A percentile compares a stretch with the other conserved stretches of the same genome.
Evolutionary conservation across 2,888 invertebrate genomes (phyloP).

Genomic region (Colostygia pectinataria): DNA sequence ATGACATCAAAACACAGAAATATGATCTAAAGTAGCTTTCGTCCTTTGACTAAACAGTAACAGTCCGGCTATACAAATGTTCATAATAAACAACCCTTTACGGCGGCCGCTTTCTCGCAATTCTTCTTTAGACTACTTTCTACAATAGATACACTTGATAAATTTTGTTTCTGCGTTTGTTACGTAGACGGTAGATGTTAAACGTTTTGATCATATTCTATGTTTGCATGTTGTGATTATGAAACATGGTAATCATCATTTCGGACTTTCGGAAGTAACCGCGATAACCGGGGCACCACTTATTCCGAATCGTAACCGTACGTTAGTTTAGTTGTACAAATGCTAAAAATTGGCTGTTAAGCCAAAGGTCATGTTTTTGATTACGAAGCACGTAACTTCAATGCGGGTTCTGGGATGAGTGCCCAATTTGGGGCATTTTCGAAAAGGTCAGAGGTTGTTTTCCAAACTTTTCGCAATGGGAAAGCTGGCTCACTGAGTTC

Average conservation of each 20-base stretch:
- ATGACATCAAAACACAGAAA: conserved; percentile 37
- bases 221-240: conserved; percentile 8
- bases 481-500: neutral
- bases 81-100: conserved; percentile 44
- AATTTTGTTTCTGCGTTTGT: conserved; percentile 27
- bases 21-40: conserved; percentile 39
- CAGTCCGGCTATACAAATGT: conserved; percentile 37
- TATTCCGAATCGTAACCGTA: neutral
- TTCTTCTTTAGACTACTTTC: conserved; percentile 24
- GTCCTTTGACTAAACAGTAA: conserved; percentile 36
- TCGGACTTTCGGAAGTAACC: neutral
- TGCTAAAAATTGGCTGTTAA: neutral
- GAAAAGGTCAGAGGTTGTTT: conserved; percentile 15
- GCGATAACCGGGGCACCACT: neutral
- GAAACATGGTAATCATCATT: conserved; percentile 23
- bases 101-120: conserved; percentile 36
- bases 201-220: conserved; percentile 17
- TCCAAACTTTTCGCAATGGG: conserved; percentile 1
- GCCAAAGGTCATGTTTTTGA: conserved; percentile 4
- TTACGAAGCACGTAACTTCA: conserved; percentile 5
- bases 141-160: conserved; percentile 14
- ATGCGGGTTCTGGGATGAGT: conserved; percentile 8
- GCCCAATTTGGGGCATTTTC: conserved; percentile 6
- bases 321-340: neutral
- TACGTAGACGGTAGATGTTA: conserved; percentile 14